Percentiles rank a stretch among this genome's conserved stretches.
Conservation (phyloP, 2,888 invertebrate species). For the Megamerina dolium region DNA sequence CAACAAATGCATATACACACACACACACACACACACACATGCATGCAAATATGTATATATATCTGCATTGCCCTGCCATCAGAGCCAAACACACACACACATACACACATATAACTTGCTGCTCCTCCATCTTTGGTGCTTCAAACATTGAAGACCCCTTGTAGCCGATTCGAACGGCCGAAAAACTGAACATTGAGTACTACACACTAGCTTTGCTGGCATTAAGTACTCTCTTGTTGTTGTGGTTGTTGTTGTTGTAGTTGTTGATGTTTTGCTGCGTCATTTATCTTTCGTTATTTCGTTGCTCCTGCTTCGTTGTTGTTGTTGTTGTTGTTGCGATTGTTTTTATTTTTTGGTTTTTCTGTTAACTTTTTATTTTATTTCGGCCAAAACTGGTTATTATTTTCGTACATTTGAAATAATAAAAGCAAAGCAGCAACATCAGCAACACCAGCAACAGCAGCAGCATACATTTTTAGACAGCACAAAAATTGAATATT, state of each 20-base stretch:
- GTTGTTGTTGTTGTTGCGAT: too few species aligned
- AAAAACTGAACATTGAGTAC: background rate
- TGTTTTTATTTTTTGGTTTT: too few species aligned
- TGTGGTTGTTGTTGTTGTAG: too few species aligned
- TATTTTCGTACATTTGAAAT: constrained; percentile 29
- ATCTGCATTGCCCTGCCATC: too few species aligned
- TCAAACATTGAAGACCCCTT: background rate
- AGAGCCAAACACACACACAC: too few species aligned
- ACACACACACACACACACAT: too few species aligned
- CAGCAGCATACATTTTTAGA: constrained; percentile 3
- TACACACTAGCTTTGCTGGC: background rate
- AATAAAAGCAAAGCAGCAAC: constrained; percentile 12
- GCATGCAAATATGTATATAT: constrained; percentile 4
- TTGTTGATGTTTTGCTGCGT: too few species aligned
- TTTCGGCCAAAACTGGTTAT: constrained; percentile 46
- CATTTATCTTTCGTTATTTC: constrained; percentile 17
- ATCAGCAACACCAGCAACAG: constrained; percentile 1
- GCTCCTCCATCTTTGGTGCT: background rate
- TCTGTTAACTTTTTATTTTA: too few species aligned
- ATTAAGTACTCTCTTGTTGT: constrained; percentile 5
- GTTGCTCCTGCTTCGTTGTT: too few species aligned
- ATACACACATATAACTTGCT: too few species aligned
- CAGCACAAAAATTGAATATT: too few species aligned
- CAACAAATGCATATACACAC: too few species aligned
- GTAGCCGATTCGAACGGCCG: background rate